Percentiles rank a stretch among this genome's conserved stretches.
Conservation (phyloP, 2,113 vertebrate species). For the Galeopterus variegatus region DNA sequence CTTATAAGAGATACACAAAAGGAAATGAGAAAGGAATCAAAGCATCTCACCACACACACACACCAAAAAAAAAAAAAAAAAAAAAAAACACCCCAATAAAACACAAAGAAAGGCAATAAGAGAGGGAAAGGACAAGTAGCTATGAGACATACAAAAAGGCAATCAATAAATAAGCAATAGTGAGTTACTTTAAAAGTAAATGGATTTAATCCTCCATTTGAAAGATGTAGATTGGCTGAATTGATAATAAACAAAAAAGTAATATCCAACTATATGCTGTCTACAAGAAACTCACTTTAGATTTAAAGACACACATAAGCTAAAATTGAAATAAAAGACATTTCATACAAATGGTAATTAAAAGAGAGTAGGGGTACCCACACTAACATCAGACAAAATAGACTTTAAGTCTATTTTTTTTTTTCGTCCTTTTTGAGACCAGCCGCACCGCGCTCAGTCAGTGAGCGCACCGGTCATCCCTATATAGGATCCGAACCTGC, state of each 20-base stretch:
- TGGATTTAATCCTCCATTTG: neutral
- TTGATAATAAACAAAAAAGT: neutral
- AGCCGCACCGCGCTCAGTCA: too few species aligned
- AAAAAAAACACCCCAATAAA: too few species aligned
- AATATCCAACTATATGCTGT: neutral
- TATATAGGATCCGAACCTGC: too few species aligned
- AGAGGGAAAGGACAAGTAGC: neutral
- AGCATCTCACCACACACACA: neutral
- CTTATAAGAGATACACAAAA: neutral
- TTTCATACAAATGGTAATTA: too few species aligned
- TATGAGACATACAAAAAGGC: neutral
- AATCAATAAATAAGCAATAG: neutral
- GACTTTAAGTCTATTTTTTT: too few species aligned
- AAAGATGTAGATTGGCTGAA: neutral
- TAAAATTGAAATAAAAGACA: neutral
- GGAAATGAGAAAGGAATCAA: neutral
- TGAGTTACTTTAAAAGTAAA: neutral
- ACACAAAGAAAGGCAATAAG: neutral
- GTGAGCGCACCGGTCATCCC: too few species aligned
- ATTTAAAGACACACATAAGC: neutral
- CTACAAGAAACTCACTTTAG: neutral
- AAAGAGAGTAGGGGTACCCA: too few species aligned
- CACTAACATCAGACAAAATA: too few species aligned
- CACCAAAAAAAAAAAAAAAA: neutral
- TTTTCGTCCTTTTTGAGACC: too few species aligned